A percentile compares a stretch with the other conserved stretches of the same genome.
Conservation (phyloP, 2,113 vertebrate genomes). For the Rostratula benghalensis region DNA sequence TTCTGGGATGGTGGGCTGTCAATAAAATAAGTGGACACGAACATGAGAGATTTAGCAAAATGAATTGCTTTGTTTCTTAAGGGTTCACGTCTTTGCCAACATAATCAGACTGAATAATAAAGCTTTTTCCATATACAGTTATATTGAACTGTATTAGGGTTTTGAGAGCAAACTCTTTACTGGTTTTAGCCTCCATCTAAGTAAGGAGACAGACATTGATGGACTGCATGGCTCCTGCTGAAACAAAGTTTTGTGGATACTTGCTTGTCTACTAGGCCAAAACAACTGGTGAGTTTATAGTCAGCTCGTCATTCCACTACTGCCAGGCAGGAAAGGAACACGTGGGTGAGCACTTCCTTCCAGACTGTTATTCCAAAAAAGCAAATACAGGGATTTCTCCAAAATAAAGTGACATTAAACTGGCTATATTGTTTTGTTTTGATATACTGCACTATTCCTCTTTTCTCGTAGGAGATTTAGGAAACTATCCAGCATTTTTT, state of each 20-base stretch:
- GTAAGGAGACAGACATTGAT: background rate
- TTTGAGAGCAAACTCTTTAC: background rate
- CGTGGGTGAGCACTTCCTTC: background rate
- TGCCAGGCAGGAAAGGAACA: background rate
- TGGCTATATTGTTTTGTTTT: background rate
- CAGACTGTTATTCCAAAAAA: background rate
- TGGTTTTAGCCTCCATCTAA: background rate
- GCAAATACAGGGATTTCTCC: background rate
- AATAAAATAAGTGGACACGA: background rate
- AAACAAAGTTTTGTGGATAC: background rate
- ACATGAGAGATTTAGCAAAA: background rate
- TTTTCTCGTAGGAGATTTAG: background rate
- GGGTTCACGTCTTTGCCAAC: background rate
- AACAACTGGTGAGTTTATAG: background rate
- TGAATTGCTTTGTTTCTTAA: background rate
- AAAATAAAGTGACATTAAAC: background rate
- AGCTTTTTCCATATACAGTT: background rate
- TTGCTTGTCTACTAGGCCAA: background rate
- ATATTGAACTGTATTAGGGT: background rate
- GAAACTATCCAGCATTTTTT: background rate
- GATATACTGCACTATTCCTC: background rate
- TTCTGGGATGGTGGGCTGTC: background rate
- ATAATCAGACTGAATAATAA: background rate
- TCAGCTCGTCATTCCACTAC: background rate
- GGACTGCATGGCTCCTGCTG: background rate